Evolutionary conservation across 92 coral and sea anemone genomes (phyloP), one percentile per base, ranked within the genome.

Genomic region (Porites evermanni): DNA sequence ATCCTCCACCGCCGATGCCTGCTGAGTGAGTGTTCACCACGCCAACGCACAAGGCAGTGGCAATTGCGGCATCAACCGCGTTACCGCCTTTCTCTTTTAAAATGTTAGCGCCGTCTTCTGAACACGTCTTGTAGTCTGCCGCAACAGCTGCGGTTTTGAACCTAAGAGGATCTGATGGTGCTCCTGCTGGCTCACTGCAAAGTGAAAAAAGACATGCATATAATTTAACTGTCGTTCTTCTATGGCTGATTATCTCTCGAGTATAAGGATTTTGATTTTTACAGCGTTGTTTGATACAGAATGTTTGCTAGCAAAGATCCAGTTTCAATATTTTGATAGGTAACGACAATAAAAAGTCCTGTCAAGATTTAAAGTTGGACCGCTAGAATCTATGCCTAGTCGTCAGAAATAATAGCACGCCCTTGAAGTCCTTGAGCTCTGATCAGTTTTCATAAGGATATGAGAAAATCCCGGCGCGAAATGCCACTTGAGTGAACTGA

Each of bases 1-100:
- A 94, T 51, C 98, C 98, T 54, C 98, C 98, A 11, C 98, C 98
- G 8, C 98, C 98, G 11, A 94, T 85, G 11, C 98, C 98, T 32
- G 98, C 95, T 18, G 98, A 94, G 76, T 94, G 98, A 7, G 98
- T 90, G 56, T 94, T 94, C n/a, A 92, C 86, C 8, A 94, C 98
- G 52, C 98, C 98, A 16, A 94, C 95, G 71, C 98, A 94, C 58
- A 94, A 93, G 53, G 95, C 98, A 2, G 98, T 94, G 59, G 94
- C 98, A 72, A 92, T 73, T 69, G 98, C 98, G 68, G 95, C 95
- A 70, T 94, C 98, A 1, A 92, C 95, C 1, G 98, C 98, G 20
- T 92, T 94, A 11, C 98, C 98, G 12, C 93, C 91, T 65, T 66
- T 58, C 13, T 86, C 84, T 53, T 71, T 61, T 10, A 94, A 85